Conservation (phyloP, 2,888 invertebrate genomes). For the Tiliacea citrago region DNA sequence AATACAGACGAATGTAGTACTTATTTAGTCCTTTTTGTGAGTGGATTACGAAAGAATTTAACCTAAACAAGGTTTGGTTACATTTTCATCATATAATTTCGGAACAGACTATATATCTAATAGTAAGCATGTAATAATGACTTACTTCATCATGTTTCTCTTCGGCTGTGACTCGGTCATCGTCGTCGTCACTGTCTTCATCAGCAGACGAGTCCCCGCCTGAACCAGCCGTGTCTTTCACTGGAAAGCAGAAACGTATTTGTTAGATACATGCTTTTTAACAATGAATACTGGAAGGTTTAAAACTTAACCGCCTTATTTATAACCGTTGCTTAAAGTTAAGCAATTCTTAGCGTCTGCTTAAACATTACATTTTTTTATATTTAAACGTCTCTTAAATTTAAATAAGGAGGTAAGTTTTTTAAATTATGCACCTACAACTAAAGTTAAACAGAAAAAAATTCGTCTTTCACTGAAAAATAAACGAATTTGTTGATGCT, state of each 20-base stretch:
- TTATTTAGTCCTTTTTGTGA: too few relatives aligned
- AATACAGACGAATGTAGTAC: background rate
- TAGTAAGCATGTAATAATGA: background rate
- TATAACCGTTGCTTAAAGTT: too few relatives aligned
- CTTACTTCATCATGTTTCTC: conserved; percentile 93
- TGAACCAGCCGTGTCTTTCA: conserved; percentile 82
- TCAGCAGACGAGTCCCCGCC: conserved; percentile 94
- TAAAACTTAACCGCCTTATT: background rate
- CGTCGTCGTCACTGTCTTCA: conserved; percentile 94
- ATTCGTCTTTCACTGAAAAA: too few relatives aligned
- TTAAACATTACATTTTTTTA: too few relatives aligned
- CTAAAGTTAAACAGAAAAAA: background rate
- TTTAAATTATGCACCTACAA: background rate
- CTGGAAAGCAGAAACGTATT: conserved; percentile 64
- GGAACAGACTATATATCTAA: background rate
- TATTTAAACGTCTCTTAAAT: too few relatives aligned
- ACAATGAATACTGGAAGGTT: background rate
- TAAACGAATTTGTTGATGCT: too few relatives aligned
- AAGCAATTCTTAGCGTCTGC: too few relatives aligned
- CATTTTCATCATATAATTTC: background rate
- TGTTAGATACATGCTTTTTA: background rate
- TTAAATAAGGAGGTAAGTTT: too few relatives aligned
- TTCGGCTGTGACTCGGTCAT: conserved; percentile 91
- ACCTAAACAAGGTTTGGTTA: background rate
- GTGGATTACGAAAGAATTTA: background rate